Base-by-base conservation (phyloP, 2,113 vertebrate species). In the Antigone vipio region DNA sequence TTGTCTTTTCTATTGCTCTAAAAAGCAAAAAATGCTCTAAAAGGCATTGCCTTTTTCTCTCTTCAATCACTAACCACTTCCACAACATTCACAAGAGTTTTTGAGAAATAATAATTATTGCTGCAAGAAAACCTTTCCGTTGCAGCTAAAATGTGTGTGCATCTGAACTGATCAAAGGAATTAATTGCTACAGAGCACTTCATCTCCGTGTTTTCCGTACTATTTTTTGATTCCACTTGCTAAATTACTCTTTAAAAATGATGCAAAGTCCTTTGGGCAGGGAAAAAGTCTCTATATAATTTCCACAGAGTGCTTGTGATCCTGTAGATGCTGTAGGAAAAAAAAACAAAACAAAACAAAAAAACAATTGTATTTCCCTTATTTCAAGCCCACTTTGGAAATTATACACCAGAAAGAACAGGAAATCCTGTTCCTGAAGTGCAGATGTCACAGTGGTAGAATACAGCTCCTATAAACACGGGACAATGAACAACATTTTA, bases 351-450 rank as follows among this genome's bases (percentile, higher is more conserved):
- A 11, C 9, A 16, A 29, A 15, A 53, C 14, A 30, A 56, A 42
- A 29, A 11, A 9, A 24, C 9, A 15, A 42, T 11, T 42, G 3
- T 9, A 58, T 88, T 67, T 58, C 88, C 50, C 44, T 73, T 73
- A 45, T 69, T 92, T 73, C 44, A 73, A 88, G 21, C 9, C 40
- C 47, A 58, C 23, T 91, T 91, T 63, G 59, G 66, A 89, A 94
- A 93, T 60, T 4, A 68, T 38, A 73, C 13, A 80, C 16, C 77
- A 85, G 69, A 78, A 92, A 74, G 19, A 58, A 68, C 6, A 79
- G 75, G 38, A 89, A 92, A 94, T 53, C 77, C 85, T 81, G 40
- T 68, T 95, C 77, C 71, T 92, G 69, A 89, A 92, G 58, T 88
- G 85, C 81, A 93, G 74, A 63, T 85, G 67, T 24, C 52, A 40